Conservation (phyloP, 2,888 invertebrate species). For the Hoplodrina blanda region DNA sequence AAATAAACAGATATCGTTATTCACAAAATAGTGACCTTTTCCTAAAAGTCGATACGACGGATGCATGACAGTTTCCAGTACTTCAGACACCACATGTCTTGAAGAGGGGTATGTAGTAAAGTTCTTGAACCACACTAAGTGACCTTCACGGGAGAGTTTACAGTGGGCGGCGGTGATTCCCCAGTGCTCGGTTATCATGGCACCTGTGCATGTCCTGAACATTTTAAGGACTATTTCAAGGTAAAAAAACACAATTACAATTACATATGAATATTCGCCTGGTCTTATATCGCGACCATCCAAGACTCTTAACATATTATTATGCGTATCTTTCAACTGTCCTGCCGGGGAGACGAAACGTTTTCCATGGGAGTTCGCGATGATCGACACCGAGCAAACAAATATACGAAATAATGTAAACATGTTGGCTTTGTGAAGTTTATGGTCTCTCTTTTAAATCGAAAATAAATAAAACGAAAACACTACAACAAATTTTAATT, state of each 20-base stretch:
- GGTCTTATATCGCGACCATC: background rate
- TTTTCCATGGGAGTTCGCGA: background rate
- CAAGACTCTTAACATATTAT: background rate
- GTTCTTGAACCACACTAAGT: constrained; percentile 5
- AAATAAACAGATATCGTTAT: constrained; percentile 26
- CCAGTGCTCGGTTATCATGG: constrained; percentile 17
- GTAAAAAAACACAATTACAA: constrained; percentile 1
- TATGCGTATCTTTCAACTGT: background rate
- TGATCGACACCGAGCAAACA: background rate
- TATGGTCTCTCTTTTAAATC: no score
- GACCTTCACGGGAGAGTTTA: background rate
- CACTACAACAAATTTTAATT: no score
- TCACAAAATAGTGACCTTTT: background rate
- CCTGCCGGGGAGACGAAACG: background rate
- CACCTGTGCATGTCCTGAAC: background rate
- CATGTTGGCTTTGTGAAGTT: background rate
- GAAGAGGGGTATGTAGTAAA: constrained; percentile 1
- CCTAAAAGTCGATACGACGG: constrained; percentile 2
- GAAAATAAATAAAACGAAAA: no score
- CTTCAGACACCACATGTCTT: background rate
- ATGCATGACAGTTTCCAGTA: constrained; percentile 4
- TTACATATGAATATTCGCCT: constrained; percentile 12
- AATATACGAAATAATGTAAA: background rate
- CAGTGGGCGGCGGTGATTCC: constrained; percentile 20
- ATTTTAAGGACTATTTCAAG: no score